Conservation (phyloP, 2,113 vertebrate genomes). For the Craseonycteris thonglongyai region DNA sequence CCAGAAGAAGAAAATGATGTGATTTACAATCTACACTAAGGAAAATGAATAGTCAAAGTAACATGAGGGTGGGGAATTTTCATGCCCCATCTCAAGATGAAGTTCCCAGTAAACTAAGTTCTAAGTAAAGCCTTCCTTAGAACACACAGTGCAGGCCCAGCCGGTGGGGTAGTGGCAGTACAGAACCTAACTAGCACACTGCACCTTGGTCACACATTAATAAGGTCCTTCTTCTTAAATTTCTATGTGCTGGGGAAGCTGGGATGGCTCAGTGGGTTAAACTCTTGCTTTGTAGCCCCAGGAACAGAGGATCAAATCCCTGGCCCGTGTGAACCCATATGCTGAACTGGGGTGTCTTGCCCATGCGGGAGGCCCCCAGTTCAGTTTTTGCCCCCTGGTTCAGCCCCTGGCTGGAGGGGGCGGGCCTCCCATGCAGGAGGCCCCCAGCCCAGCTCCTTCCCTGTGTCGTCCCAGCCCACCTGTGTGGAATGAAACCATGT, state of each 20-base stretch:
- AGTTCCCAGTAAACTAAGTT: neutral
- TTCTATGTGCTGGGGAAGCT: neutral
- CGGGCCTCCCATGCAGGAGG: too few species aligned
- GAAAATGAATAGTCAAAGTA: neutral
- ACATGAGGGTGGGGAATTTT: neutral
- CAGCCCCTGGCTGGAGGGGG: too few species aligned
- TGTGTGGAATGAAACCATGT: too few species aligned
- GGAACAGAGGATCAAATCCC: too few species aligned
- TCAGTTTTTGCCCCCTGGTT: too few species aligned
- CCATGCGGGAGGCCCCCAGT: too few species aligned
- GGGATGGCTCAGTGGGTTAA: too few species aligned
- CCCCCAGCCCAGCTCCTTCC: too few species aligned
- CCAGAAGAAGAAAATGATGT: slow-evolving; percentile 3
- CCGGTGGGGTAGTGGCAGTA: neutral
- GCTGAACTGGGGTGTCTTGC: too few species aligned
- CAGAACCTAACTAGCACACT: neutral
- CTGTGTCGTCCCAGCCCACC: too few species aligned
- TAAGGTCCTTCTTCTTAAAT: neutral
- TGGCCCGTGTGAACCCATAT: too few species aligned
- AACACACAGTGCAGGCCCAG: neutral
- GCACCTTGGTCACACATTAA: neutral
- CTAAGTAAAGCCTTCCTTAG: neutral
- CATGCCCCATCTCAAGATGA: neutral
- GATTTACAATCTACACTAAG: neutral
- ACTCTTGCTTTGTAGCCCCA: too few species aligned